Conservation (phyloP, 2,113 vertebrate species). For the Tauraco erythrolophus region DNA sequence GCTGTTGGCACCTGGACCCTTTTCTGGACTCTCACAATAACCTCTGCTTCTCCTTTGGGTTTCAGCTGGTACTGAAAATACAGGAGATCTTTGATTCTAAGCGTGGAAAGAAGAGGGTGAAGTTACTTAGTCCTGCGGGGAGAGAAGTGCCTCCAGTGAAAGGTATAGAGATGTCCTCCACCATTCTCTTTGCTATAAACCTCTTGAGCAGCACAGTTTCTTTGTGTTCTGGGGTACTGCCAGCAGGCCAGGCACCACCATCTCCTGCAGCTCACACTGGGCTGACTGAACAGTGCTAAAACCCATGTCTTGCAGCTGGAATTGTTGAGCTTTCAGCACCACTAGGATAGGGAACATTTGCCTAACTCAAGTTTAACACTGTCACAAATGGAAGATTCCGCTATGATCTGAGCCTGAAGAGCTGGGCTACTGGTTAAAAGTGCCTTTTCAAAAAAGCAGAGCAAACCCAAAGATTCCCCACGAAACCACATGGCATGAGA, state of each 20-base stretch:
- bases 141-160: constrained; percentile 75
- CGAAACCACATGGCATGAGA: background rate
- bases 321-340: background rate
- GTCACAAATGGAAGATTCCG: background rate
- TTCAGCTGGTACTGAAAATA: constrained; percentile 90
- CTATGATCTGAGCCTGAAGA: background rate
- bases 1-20: background rate
- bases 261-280: background rate
- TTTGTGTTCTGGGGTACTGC: background rate
- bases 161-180: constrained; percentile 77
- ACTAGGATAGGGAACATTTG: background rate
- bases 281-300: background rate
- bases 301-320: background rate
- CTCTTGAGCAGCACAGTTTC: background rate
- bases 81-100: constrained; percentile 94
- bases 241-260: background rate
- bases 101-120: constrained; percentile 90
- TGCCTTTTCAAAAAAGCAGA: background rate
- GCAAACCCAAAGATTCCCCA: background rate
- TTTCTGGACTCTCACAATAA: background rate
- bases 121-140: constrained; percentile 78
- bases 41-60: constrained; percentile 52
- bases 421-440: background rate
- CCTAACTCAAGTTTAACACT: background rate
- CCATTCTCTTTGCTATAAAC: background rate